These are phyloP conservation scores for Diogma glabrata DNA, from an alignment of 2,888 invertebrate genomes.

Conservation along the genomic window DNA sequence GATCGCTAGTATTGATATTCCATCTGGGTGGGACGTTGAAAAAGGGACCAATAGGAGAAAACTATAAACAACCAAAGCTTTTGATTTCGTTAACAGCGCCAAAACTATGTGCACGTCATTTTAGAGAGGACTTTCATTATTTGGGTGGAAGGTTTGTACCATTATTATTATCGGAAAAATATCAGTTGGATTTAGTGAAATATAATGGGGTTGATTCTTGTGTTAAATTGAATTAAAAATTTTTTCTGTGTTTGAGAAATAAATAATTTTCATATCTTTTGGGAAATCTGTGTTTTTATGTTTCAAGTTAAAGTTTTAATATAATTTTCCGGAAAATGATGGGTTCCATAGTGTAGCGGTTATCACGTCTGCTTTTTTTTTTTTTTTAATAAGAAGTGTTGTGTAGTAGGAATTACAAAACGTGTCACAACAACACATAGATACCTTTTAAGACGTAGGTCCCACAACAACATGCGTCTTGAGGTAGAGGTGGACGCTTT, in stretches of 20 bases:
- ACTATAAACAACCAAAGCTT: slow-evolving; percentile 64
- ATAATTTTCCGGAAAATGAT: too few relatives aligned
- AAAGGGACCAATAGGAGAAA: slow-evolving; percentile 49
- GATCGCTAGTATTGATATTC: slow-evolving; percentile 85
- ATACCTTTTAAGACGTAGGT: too few relatives aligned
- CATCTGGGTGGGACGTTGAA: slow-evolving; percentile 99
- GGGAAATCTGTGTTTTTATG: too few relatives aligned
- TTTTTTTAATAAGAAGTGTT: too few relatives aligned
- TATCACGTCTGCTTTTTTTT: slow-evolving; percentile 12
- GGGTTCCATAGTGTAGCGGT: slow-evolving; percentile 11
- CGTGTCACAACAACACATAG: too few relatives aligned
- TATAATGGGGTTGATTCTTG: slow-evolving; percentile 66
- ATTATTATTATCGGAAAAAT: slow-evolving; percentile 62
- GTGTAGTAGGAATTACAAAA: too few relatives aligned
- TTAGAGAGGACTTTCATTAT: slow-evolving; percentile 68
- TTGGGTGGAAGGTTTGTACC: slow-evolving; percentile 94
- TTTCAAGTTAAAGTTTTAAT: too few relatives aligned
- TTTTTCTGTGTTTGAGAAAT: too few relatives aligned
- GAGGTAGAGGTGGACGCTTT: too few relatives aligned
- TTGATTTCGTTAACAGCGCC: slow-evolving; percentile 94
- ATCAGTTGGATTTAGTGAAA: slow-evolving; percentile 65
- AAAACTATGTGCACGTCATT: slow-evolving; percentile 74
- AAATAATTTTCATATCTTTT: too few relatives aligned
- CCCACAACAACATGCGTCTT: too few relatives aligned
- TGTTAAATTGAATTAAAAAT: too few relatives aligned